phyloP scores from a whole-genome alignment of 2,888 invertebrate species.

The Drosophila affinis region DNA sequence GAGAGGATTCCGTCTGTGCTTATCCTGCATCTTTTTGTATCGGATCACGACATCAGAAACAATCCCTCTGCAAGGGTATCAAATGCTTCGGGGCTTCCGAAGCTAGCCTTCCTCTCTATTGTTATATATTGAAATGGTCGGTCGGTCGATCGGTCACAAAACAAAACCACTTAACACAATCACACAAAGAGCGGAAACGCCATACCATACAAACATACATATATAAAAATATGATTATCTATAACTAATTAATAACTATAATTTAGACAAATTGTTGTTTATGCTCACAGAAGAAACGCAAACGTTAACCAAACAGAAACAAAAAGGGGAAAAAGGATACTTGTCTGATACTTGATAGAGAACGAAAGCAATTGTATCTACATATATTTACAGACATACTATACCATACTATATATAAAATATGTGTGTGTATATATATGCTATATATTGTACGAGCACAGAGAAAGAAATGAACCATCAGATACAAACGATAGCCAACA shows the following conservation, averaged over 20 bases:
- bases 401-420: not conserved
- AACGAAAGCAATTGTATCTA: constrained; percentile 14
- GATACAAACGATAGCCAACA: constrained; percentile 33
- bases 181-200: not conserved
- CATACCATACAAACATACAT: constrained; percentile 26
- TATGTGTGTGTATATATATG: not conserved
- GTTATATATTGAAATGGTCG: constrained; percentile 4
- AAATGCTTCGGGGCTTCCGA: not conserved
- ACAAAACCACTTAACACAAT: not conserved
- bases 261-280: constrained; percentile 68
- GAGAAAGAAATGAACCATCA: not conserved
- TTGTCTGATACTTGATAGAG: not conserved
- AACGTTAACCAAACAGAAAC: constrained; percentile 15
- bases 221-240: constrained; percentile 4
- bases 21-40: too few relatives aligned
- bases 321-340: constrained; percentile 17
- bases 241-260: constrained; percentile 37
- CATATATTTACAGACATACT: not conserved
- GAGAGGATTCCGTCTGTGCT: too few relatives aligned
- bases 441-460: not conserved
- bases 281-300: constrained; percentile 39
- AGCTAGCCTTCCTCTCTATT: not conserved
- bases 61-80: too few relatives aligned
- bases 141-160: too few relatives aligned
- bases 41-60: too few relatives aligned